Percentiles rank a stretch among this genome's conserved stretches.
These are phyloP conservation scores for Tiliacea citrago DNA, from an alignment of 2,888 invertebrate species.

Conservation along the genomic window DNA sequence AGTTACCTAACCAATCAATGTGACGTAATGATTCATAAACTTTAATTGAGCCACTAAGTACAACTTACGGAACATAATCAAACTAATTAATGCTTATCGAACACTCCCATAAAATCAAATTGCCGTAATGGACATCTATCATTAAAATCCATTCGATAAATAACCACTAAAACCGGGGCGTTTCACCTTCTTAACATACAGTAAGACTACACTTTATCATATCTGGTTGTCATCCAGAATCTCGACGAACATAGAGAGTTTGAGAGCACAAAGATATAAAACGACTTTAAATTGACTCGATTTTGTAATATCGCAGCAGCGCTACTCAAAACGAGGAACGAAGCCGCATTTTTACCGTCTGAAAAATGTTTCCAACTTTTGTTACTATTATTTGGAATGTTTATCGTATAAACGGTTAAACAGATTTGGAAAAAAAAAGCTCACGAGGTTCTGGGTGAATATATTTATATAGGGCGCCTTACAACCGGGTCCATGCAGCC, in stretches of 20 bases:
- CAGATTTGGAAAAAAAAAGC: no score
- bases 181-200: constrained; percentile 32
- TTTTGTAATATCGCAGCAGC: constrained; percentile 14
- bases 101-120: constrained; percentile 52
- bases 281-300: constrained; percentile 6
- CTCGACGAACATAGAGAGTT: constrained; percentile 36
- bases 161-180: constrained; percentile 18
- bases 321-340: not conserved
- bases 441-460: not conserved
- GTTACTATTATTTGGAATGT: not conserved
- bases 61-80: constrained; percentile 39
- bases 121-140: constrained; percentile 46
- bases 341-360: not conserved
- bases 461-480: not conserved
- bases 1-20: constrained; percentile 11
- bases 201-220: constrained; percentile 51
- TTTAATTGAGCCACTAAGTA: constrained; percentile 38
- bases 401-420: not conserved
- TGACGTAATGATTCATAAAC: constrained; percentile 18
- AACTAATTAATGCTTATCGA: constrained; percentile 52
- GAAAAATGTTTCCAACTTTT: not conserved
- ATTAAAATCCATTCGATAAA: constrained; percentile 49
- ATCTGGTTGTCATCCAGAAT: constrained; percentile 56
- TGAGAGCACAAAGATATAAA: constrained; percentile 21
- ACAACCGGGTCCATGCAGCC: accelerated